Evolutionary conservation across 2,888 invertebrate species (phyloP).

Genomic region (Sericinus montela): DNA sequence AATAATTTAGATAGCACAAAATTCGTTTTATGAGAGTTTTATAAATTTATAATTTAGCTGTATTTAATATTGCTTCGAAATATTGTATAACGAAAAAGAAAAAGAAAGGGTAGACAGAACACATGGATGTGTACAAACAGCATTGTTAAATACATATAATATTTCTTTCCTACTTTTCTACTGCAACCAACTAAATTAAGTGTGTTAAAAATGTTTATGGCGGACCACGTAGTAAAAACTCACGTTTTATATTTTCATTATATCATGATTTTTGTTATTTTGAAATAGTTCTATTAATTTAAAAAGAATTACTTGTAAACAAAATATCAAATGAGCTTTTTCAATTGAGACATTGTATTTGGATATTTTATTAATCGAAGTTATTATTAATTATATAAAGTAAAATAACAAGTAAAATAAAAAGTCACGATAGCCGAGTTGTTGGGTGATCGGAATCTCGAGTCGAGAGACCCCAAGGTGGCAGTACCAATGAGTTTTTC

Average conservation of each 20-base stretch:
- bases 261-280: neutral
- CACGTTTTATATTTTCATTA: neutral
- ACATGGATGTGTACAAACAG: neutral
- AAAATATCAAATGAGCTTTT: neutral
- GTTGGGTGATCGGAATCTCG: no score
- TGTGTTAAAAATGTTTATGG: neutral
- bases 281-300: no score
- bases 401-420: no score
- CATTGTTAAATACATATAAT: neutral
- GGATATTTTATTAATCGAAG: no score
- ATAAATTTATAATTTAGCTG: constrained; percentile 11
- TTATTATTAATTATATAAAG: no score
- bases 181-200: neutral
- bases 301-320: neutral
- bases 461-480: no score
- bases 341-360: constrained; percentile 5
- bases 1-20: constrained; percentile 53
- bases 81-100: constrained; percentile 11
- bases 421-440: no score
- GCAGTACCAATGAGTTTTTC: no score
- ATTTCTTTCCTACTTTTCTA: constrained; percentile 15
- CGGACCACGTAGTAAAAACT: constrained; percentile 8
- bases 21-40: constrained; percentile 18
- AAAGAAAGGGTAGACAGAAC: constrained; percentile 14
- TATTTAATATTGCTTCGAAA: constrained; percentile 2